Conservation (phyloP, 2,113 vertebrate genomes). For the Perca schrenkii region DNA sequence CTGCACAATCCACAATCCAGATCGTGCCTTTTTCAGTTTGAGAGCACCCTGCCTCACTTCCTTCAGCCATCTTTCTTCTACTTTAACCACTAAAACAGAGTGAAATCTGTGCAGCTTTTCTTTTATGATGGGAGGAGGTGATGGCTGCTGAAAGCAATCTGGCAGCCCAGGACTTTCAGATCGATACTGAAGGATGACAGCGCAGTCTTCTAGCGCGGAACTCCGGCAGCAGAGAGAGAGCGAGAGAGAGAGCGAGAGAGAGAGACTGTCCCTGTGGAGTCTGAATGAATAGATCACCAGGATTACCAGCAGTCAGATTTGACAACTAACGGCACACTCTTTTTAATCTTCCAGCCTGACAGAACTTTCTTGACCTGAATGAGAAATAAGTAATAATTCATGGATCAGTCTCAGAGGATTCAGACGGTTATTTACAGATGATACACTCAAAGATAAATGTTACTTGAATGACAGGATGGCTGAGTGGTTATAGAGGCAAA, state of each 20-base stretch:
- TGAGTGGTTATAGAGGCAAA: not conserved
- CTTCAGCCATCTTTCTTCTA: conserved; percentile 5
- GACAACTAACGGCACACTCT: conserved; percentile 1
- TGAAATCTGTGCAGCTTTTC: conserved; percentile 41
- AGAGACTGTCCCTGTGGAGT: conserved; percentile 19
- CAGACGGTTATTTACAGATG: not conserved
- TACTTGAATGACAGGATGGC: not conserved
- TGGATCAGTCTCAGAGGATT: not conserved
- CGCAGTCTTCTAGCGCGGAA: conserved; percentile 8
- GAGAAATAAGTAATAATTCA: conserved; percentile 24
- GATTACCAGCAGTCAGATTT: conserved; percentile 42
- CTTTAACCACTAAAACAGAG: conserved; percentile 25
- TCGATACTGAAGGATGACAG: conserved; percentile 51
- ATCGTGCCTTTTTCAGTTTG: conserved; percentile 4
- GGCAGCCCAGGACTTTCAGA: conserved; percentile 54
- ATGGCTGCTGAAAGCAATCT: conserved; percentile 66
- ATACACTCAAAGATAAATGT: conserved; percentile 4
- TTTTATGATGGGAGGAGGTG: conserved; percentile 63
- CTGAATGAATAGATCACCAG: conserved; percentile 49
- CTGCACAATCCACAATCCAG: conserved; percentile 2
- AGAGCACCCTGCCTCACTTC: conserved; percentile 3
- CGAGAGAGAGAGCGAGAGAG: not conserved
- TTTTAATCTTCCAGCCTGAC: conserved; percentile 44
- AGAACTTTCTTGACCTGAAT: conserved; percentile 29
- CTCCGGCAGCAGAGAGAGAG: not conserved